phyloP scores from a whole-genome alignment of 1,140 invertebrate genomes.

The Acromyrmex echinatior region DNA sequence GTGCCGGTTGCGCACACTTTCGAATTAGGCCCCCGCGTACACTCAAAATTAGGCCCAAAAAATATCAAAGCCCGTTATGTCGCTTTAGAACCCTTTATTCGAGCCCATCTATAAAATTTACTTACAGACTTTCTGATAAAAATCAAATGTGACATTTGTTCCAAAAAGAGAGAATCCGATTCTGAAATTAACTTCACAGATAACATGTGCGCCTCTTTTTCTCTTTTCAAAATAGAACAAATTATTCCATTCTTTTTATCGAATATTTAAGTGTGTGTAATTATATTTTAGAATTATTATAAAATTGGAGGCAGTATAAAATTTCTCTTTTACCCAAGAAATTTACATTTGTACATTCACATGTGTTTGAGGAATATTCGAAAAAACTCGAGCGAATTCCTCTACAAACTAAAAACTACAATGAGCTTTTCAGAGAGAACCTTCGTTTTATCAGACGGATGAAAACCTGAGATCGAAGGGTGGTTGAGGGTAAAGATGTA shows the following conservation, averaged over 20 bases:
- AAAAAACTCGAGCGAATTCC: neutral
- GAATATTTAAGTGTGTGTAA: neutral
- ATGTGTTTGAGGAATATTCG: neutral
- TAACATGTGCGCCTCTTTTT: neutral
- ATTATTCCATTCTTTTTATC: neutral
- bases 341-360: neutral
- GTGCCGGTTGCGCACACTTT: constrained; percentile 27
- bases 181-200: neutral
- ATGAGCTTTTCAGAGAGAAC: neutral
- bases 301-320: neutral
- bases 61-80: neutral
- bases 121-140: neutral
- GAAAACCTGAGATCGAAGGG: neutral
- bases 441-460: neutral
- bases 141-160: neutral
- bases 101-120: neutral
- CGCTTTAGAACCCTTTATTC: neutral
- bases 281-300: neutral
- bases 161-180: neutral
- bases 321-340: neutral
- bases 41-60: constrained; percentile 34
- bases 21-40: constrained; percentile 46
- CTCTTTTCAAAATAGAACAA: neutral
- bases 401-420: neutral
- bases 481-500: neutral